Base-by-base conservation (phyloP, 2,113 vertebrate species). In the Rhea americana region DNA sequence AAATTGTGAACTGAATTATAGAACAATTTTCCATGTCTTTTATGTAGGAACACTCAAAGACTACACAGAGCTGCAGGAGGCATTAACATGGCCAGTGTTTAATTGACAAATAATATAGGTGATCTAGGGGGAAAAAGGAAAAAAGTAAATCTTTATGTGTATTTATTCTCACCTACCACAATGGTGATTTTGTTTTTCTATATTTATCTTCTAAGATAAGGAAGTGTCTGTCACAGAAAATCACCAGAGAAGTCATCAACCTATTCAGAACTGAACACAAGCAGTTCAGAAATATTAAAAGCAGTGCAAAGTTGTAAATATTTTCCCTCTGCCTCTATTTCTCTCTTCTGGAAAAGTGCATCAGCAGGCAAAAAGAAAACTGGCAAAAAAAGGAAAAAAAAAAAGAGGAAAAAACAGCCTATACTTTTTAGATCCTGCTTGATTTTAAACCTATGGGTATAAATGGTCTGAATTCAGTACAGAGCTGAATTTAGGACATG, bases 1-100 rank as follows among this genome's bases (percentile, higher is more conserved):
- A 98, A 98, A 98, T 93, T 96, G 35, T 85, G 95, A 98, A 97
- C 96, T 97, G 93, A 98, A 97, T 98, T 98, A 98, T 90, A 93
- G 96, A 98, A 97, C 73, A 98, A 97, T 98, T 98, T 98, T 97
- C 97, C 63, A 56, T 32, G 39, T 96, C 95, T 98, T 97, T 98
- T 95, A 97, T 97, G 95, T 80, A 96, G 70, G 79, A 95, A 43
- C 25, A 39, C 91, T 96, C 53, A 62, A 67, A 76, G 51, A 62
- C 11, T 26, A 17, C 45, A 66, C 17, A 76, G 45, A 74, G 56
- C 41, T 82, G 21, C 51, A 92, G 81, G 45, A 87, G 63, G 47
- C 77, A 20, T 26, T 93, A 91, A 82, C 22, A 47, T 35, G 28
- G 43, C 25, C 76, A 9, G 37, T 25, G 76, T 47, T 55, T 67